Evolutionary conservation across 2,797 vertebrate genomes (phyloP), one percentile per base, ranked within the genome.

Genomic region (Cuculus canorus): DNA sequence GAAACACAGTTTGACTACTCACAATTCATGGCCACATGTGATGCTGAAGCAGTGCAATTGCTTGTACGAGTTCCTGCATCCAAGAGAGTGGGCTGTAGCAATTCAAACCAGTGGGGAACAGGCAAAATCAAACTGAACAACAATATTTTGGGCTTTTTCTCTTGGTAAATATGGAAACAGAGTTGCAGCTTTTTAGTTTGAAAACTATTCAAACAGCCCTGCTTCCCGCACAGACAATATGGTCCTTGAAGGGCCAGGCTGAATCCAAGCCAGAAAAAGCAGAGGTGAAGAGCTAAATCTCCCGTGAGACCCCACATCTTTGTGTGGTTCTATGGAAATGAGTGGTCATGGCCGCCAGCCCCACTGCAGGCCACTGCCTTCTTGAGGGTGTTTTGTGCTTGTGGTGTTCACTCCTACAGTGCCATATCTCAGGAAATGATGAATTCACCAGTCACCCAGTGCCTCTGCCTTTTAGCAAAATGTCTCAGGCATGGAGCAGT

Each of bases 221-320:
- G 47, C 50, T 92, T 82, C 68, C 60, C 79, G 66, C 43, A 52
- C 33, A 59, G 85, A 54, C 78, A 82, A 65, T 66, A 33, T 1
- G 11, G 37, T 75, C 76, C 88, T 73, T 5, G 9, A 61, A 68
- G 27, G 43, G 22, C 10, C 76, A 82, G 92, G 82, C 79, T 85
- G 92, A 93, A 92, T 80, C 76, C 72, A 65, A 3, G 17, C 86
- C 86, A 84, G 64, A 33, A 59, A 45, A 85, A 63, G n/a, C 66
- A 87, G 79, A 78, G 65, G 69, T 59, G 92, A 93, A 66, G 47
- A 70, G 79, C 48, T 0, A 30, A 70, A 37, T 30, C 25, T 33
- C 59, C 69, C 0, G 0, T 3, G 5, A 93, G 32, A n/a, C n/a
- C 23, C n/a, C 39, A 8, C 0, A 1, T 41, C 80, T 73, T 17